Base-by-base conservation (phyloP, 1,140 invertebrate species). In the Idris sp. region DNA sequence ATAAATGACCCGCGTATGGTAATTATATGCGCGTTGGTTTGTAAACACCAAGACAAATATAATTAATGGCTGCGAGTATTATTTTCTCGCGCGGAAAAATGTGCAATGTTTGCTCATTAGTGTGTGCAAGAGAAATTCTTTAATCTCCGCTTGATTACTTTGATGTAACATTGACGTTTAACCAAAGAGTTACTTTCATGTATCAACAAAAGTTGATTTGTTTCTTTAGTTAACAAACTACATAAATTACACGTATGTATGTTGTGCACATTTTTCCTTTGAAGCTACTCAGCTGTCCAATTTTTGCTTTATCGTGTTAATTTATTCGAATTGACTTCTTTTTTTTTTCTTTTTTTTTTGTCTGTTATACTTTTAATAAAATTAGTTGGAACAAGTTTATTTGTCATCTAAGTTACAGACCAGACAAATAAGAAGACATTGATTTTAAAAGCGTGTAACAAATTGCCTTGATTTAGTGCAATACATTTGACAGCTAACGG, bases 121-220 rank as follows among this genome's bases (percentile, higher is more conserved):
- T 16, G 28, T 61, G 44, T 51, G 41, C 2, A 6, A 48, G 59
- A 62, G 49, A 64, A 71, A 71, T 71, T 73, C 51, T 64, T 64
- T 51, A 64, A 73, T 64, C 59, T 51, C 22, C 5, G 35, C 51
- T 72, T 72, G 67, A 72, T 72, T 72, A 28, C 68, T 64, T 73
- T 73, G 68, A 73, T 73, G 68, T 28, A 62, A 62, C 56, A 26
- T 44, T 73, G 68, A 73, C 59, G 59, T 73, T 51, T 51, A 51
- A 64, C 41, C 9, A 13, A 41, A 72, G n/a, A n/a, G 59, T 64
- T 44, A 64, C 68, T 64, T 72, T 72, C 68, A 49, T 58, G 58
- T 49, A 62, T 72, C 68, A 56, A 72, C 30, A 22, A 51, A 43
- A 59, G 43, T 64, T 62, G 43, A 64, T 73, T 73, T 53, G 68